These are phyloP conservation scores for Falco punctatus DNA, from an alignment of 2,113 vertebrate genomes.

Conservation along the genomic window DNA sequence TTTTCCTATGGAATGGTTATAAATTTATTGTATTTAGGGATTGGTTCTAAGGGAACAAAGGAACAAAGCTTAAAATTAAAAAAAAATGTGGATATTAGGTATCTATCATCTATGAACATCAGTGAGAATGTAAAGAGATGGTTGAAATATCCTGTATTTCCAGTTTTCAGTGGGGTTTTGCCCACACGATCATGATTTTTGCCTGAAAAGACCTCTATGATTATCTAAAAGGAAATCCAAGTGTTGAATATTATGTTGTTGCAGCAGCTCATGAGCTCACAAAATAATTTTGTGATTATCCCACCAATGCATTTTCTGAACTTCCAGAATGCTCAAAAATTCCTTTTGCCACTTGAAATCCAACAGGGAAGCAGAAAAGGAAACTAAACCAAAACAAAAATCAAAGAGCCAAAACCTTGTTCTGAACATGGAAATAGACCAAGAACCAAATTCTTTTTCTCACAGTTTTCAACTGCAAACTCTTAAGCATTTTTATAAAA, in stretches of 20 bases:
- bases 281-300: neutral
- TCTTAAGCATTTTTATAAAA: neutral
- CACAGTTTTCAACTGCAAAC: neutral
- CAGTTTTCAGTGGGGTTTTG: neutral
- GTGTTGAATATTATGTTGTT: neutral
- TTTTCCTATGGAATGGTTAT: neutral
- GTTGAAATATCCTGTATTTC: neutral
- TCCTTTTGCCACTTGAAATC: neutral
- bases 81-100: neutral
- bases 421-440: neutral
- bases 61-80: neutral
- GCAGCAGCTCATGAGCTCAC: neutral
- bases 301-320: neutral
- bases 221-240: neutral
- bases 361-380: neutral
- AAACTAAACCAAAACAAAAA: neutral
- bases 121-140: neutral
- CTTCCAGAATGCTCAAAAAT: neutral
- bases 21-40: neutral
- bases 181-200: neutral
- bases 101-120: neutral
- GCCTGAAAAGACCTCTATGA: neutral
- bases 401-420: neutral
- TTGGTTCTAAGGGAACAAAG: neutral
- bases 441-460: neutral